Evolutionary conservation across 2,888 invertebrate genomes (phyloP), one percentile per base, ranked within the genome.

Genomic region (Pyrrhosoma nymphula): DNA sequence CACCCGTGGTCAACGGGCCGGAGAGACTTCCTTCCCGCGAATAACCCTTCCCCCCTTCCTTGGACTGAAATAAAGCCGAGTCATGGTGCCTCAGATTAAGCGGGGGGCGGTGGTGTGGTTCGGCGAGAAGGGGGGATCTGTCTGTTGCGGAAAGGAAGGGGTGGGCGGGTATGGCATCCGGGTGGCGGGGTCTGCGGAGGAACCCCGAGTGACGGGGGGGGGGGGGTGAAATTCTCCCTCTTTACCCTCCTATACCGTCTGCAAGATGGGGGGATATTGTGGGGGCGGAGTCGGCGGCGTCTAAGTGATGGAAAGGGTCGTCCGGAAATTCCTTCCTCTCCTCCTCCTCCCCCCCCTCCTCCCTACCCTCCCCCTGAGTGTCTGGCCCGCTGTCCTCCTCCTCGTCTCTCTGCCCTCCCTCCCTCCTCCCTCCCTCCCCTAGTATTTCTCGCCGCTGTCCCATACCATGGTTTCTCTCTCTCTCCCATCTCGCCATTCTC

Each of bases 61-160:
- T 35, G 20, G 56, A 60, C 91, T 56, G 91, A 60, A 91, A 91
- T 91, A 91, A 91, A 90, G 56, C 56, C 30, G 56, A 91, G 91
- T 91, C 91, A 91, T 60, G 91, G 91, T 60, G 56, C 91, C 60
- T 56, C 35, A 56, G 91, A 91, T 91, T 35, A 16, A 90, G 90
- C 60, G 60, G 60, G 20, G 60, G 91, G 60, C 3, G 56, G 56
- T n/a, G n/a, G 56, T n/a, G 56, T 18, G 90, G 39, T 2, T 14
- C 12, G 10, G 35, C 6, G 35, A 1, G 12, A 1, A 88, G 88
- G 88, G 88, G 8, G 88, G 88, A 12, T 4, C 18, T 35, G 88
- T 18, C 35, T 69, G 69, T 69, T 88, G 88, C 39, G 47, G 88
- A 88, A 35, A 18, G 88, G 47, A 26, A 16, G 39, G 35, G 88